Evolutionary conservation across 2,888 invertebrate genomes (phyloP).

Genomic region (Hypomecis atomaria): DNA sequence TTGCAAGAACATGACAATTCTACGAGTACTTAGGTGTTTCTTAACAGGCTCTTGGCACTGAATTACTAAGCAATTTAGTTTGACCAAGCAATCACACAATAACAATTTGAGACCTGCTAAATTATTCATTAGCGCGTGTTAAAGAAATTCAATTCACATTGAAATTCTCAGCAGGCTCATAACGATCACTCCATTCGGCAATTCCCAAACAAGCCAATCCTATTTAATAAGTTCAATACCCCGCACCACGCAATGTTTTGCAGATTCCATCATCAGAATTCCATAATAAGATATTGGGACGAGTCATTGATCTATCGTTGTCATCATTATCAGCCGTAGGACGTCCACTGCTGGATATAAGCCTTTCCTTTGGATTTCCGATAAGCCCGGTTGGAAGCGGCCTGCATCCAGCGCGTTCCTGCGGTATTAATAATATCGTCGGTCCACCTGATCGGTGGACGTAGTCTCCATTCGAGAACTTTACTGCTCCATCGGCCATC

Average conservation of each 20-base stretch:
- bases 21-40: no score
- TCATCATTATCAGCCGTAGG: no score
- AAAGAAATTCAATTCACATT: slow-evolving; percentile 25
- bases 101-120: slow-evolving; percentile 13
- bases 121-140: slow-evolving; percentile 24
- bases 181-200: slow-evolving; percentile 26
- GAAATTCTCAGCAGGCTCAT: slow-evolving; percentile 28
- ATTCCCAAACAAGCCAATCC: slow-evolving; percentile 34
- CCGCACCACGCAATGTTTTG: slow-evolving; percentile 7
- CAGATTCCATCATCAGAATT: slow-evolving; percentile 16
- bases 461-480: no score
- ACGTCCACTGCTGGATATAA: no score
- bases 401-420: no score
- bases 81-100: slow-evolving; percentile 4
- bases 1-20: no score
- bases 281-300: slow-evolving; percentile 32
- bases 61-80: not conserved
- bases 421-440: no score
- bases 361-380: no score
- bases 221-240: slow-evolving; percentile 31
- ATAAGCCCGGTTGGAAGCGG: no score
- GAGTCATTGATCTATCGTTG: slow-evolving; percentile 14
- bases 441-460: no score
- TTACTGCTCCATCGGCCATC: no score
- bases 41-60: no score